These are phyloP conservation scores for Oligia fasciuncula DNA, from an alignment of 2,888 invertebrate genomes.

Conservation along the genomic window DNA sequence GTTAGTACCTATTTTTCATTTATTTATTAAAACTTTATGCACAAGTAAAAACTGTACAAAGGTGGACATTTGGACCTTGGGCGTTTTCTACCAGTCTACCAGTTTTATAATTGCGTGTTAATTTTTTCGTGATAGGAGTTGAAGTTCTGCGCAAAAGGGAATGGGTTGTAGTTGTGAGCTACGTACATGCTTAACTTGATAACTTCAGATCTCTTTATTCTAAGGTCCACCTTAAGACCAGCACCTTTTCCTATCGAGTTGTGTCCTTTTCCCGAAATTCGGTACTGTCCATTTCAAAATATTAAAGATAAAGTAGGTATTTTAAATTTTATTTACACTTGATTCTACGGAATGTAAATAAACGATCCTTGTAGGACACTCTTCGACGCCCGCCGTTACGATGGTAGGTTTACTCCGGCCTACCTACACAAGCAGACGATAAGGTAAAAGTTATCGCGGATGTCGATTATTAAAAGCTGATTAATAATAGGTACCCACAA, in stretches of 20 bases:
- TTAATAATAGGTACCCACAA: neutral
- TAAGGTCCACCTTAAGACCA: neutral
- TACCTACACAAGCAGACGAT: conserved; percentile 16
- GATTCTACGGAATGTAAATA: conserved; percentile 21
- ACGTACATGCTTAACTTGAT: neutral
- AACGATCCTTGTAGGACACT: conserved; percentile 34
- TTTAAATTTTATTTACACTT: neutral
- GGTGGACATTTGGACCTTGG: too few relatives aligned
- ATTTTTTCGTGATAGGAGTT: neutral
- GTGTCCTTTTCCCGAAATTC: neutral
- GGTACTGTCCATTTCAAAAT: neutral
- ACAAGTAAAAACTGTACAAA: too few relatives aligned
- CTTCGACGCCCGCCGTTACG: neutral
- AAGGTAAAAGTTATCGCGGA: neutral
- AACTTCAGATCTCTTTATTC: neutral
- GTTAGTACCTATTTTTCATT: neutral
- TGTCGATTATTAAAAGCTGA: neutral
- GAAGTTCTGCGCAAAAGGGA: neutral
- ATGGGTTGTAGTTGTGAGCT: neutral
- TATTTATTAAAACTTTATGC: too few relatives aligned
- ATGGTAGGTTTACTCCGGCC: conserved; percentile 6
- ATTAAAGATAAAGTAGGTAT: neutral
- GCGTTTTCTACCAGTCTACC: too few relatives aligned
- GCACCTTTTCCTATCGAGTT: neutral
- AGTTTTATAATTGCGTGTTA: neutral